These are phyloP conservation scores for Chymomyza amoena DNA, from an alignment of 2,888 invertebrate genomes.

Conservation along the genomic window DNA sequence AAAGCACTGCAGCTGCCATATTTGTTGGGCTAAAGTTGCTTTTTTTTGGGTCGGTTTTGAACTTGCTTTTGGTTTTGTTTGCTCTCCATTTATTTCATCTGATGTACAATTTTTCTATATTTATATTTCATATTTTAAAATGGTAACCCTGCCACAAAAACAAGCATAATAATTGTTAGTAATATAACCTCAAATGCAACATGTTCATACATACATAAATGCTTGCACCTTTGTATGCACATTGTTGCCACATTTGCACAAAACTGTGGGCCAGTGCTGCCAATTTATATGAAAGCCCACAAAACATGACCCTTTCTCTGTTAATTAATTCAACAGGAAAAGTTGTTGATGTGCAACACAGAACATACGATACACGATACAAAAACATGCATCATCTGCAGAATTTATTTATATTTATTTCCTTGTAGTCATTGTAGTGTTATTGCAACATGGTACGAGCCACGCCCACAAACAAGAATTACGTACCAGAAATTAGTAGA, in stretches of 20 bases:
- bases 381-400: not conserved
- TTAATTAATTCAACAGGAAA: not conserved
- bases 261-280: slow-evolving; percentile 23
- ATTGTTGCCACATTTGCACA: slow-evolving; percentile 8
- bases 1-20: not conserved
- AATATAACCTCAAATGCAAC: slow-evolving; percentile 51
- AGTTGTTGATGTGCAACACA: not conserved
- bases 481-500: not conserved
- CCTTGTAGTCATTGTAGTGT: not conserved
- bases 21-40: not conserved
- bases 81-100: not conserved
- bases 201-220: not conserved
- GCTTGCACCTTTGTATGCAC: slow-evolving; percentile 13
- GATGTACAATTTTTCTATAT: slow-evolving; percentile 12
- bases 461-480: not conserved
- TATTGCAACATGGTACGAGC: not conserved
- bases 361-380: not conserved
- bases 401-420: not conserved
- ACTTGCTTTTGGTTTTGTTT: not conserved
- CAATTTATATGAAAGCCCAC: slow-evolving; percentile 31
- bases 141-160: slow-evolving; percentile 9
- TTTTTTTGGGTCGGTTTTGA: not conserved
- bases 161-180: slow-evolving; percentile 58
- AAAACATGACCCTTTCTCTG: no score
- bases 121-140: slow-evolving; percentile 42